Conservation (phyloP, 2,797 vertebrate species). For the Syngnathus acus region DNA sequence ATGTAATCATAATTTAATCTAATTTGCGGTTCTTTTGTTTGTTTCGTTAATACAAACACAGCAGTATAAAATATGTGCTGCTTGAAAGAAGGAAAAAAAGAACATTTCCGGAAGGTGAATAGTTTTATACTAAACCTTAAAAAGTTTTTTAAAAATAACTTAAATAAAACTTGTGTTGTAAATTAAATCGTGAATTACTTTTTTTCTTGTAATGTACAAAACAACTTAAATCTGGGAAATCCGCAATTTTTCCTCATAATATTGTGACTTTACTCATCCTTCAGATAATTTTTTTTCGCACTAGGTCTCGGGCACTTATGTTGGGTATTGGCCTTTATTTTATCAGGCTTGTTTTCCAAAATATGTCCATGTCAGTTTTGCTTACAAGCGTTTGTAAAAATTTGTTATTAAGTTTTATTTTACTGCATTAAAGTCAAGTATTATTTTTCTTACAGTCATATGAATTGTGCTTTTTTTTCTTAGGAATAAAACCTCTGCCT, state of each 20-base stretch:
- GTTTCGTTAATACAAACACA: neutral
- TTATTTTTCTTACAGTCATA: neutral
- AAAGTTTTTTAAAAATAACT: neutral
- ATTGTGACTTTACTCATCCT: neutral
- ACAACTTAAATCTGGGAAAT: no score
- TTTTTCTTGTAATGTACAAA: no score
- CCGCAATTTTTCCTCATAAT: neutral
- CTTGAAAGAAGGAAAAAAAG: neutral
- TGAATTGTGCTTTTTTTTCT: neutral
- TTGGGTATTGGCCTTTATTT: no score
- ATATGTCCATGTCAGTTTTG: no score
- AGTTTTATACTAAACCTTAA: neutral
- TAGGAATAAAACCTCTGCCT: no score
- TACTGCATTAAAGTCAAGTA: neutral
- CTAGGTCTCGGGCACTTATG: no score
- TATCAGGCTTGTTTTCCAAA: no score
- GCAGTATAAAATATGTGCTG: no score
- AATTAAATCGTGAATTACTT: neutral
- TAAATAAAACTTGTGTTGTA: neutral
- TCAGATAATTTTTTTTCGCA: no score
- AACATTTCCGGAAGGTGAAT: neutral
- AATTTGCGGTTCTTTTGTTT: neutral
- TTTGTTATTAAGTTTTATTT: neutral
- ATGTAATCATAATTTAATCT: no score
- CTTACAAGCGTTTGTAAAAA: no score